A percentile compares a stretch with the other conserved stretches of the same genome.
phyloP scores from a whole-genome alignment of 2,113 vertebrate species.

The Myocastor coypus region DNA sequence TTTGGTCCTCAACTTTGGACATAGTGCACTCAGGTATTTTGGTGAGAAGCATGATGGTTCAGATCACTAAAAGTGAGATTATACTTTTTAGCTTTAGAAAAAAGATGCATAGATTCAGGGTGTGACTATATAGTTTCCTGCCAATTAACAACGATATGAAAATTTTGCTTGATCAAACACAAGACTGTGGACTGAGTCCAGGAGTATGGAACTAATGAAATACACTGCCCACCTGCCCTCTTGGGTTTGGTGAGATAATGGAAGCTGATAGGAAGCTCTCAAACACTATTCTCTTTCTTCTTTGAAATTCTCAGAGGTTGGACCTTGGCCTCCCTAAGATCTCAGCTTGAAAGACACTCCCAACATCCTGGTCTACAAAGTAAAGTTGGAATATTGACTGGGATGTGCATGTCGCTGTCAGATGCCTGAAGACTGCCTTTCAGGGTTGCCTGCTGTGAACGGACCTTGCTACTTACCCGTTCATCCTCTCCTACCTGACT shows the following conservation, averaged over 20 bases:
- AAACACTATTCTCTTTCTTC: neutral
- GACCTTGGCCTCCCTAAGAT: neutral
- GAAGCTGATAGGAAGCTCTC: neutral
- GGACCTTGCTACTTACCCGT: neutral
- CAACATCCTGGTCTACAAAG: neutral
- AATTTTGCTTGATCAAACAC: neutral
- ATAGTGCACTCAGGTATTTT: neutral
- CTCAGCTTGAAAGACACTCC: neutral
- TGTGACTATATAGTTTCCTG: neutral
- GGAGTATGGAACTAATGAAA: neutral
- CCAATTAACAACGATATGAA: neutral
- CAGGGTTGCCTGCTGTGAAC: neutral
- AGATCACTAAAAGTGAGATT: neutral
- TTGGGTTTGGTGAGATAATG: neutral
- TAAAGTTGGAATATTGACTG: neutral
- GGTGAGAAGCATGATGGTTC: neutral
- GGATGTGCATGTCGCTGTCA: neutral
- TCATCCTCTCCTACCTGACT: neutral
- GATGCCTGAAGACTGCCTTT: neutral
- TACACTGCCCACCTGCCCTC: too few species aligned
- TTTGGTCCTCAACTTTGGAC: neutral
- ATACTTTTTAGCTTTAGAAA: neutral
- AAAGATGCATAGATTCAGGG: neutral
- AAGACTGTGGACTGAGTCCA: neutral
- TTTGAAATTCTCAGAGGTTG: neutral